Evolutionary conservation across 2,797 vertebrate genomes (phyloP), one percentile per base, ranked within the genome.

Genomic region (Malacoraja senta): DNA sequence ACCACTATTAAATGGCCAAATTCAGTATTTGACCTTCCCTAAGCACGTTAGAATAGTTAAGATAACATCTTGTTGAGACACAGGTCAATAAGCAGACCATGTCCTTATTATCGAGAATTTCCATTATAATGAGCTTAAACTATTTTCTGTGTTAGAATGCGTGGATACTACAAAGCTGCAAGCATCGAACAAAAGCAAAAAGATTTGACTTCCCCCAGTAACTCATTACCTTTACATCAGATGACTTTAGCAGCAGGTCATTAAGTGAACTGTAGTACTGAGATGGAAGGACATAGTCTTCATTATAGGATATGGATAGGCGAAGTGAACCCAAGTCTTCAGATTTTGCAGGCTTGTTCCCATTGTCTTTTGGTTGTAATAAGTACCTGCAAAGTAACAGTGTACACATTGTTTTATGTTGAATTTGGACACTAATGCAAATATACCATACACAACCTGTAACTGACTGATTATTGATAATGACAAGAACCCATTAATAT

Each of bases 251-350:
- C 97, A 99, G 97, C 97, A 99, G 96, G 93, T 96, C 97, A 96
- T 97, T 98, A 94, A 99, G 96, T 93, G 97, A 95, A 90, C 94
- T 93, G 93, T 99, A 99, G 96, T 96, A 98, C 94, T 97, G 95
- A 94, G 98, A 97, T 17, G 98, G 97, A 96, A 99, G 97, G 93
- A 99, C 98, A 21, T 95, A 98, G 96, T 99, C 99, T 96, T 99
- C 98, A 92, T 98, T 98, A 94, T 99, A 99, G 95, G 97, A 98
- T 94, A 99, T 97, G 94, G 98, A 98, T 95, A 99, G 95, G 68
- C 98, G 97, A 94, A 99, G 96, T 2, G 98, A 99, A 32, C 99
- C 99, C 93, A 99, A 95, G 95, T 99, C 98, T 94, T 99, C 99
- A 26, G 96, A 96, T 96, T 98, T 99, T 61, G 98, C 97, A 80